Percentiles rank a stretch among this genome's conserved stretches.
Conservation (phyloP, 2,888 invertebrate species). For the Tiphia femorata region DNA sequence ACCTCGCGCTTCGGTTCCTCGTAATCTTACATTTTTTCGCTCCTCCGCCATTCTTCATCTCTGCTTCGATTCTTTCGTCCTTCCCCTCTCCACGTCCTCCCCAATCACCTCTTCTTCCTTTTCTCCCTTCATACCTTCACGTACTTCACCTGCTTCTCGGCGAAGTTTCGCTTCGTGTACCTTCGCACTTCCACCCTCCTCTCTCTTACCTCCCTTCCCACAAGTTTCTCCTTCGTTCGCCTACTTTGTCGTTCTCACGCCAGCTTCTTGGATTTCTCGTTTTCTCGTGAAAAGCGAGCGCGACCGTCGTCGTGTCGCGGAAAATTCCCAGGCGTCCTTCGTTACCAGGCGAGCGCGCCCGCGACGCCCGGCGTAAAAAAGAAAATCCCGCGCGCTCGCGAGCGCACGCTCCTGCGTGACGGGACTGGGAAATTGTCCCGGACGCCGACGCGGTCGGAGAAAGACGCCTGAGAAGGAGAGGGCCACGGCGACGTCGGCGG, state of each 20-base stretch:
- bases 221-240: too few species aligned
- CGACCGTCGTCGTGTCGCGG: conserved; percentile 42
- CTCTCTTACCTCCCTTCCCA: too few species aligned
- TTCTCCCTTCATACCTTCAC: conserved; percentile 5
- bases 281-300: conserved; percentile 44
- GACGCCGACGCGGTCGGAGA: conserved; percentile 3
- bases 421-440: conserved; percentile 33
- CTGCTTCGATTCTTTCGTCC: too few species aligned
- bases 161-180: background rate
- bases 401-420: conserved; percentile 45
- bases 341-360: conserved; percentile 26
- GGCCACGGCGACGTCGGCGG: too few species aligned
- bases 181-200: conserved; percentile 4
- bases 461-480: too few species aligned
- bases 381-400: conserved; percentile 46
- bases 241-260: conserved; percentile 1
- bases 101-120: background rate
- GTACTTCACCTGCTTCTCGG: background rate
- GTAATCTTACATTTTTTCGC: background rate
- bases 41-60: background rate
- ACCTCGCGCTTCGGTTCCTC: background rate
- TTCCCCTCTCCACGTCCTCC: background rate
- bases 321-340: conserved; percentile 54
- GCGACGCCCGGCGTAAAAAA: conserved; percentile 33
- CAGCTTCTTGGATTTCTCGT: conserved; percentile 49